A percentile compares a stretch with the other conserved stretches of the same genome.
Conservation (phyloP, 2,888 invertebrate genomes). For the Polydrusus pterygomalis region DNA sequence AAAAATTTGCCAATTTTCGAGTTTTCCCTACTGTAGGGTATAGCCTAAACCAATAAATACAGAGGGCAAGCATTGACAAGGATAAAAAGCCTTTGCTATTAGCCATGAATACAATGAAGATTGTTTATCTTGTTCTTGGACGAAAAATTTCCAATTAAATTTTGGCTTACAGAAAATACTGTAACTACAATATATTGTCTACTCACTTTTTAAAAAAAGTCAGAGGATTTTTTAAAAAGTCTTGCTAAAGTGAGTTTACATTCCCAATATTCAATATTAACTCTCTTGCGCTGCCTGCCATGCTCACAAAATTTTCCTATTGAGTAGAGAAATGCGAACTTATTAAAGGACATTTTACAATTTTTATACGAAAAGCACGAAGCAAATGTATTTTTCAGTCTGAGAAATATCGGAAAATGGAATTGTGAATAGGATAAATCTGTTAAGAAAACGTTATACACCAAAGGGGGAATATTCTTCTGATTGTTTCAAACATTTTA, state of each 20-base stretch:
- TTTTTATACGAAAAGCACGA: background rate
- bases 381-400: background rate
- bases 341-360: conserved; percentile 14
- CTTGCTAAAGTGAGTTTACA: conserved; percentile 22
- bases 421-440: background rate
- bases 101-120: background rate
- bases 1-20: too few species aligned
- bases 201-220: conserved; percentile 21
- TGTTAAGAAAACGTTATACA: background rate
- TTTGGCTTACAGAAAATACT: conserved; percentile 9
- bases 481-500: too few species aligned
- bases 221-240: conserved; percentile 6
- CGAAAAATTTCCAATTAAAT: background rate
- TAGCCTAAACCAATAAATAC: too few species aligned
- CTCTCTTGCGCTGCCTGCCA: background rate
- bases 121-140: background rate
- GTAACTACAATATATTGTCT: conserved; percentile 27
- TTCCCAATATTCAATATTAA: conserved; percentile 16
- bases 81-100: too few species aligned
- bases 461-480: too few species aligned
- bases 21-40: too few species aligned
- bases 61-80: too few species aligned
- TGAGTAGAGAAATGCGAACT: background rate
- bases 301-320: background rate
- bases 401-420: background rate